Base-by-base conservation (phyloP, 2,888 invertebrate genomes). In the Acleris literana region DNA sequence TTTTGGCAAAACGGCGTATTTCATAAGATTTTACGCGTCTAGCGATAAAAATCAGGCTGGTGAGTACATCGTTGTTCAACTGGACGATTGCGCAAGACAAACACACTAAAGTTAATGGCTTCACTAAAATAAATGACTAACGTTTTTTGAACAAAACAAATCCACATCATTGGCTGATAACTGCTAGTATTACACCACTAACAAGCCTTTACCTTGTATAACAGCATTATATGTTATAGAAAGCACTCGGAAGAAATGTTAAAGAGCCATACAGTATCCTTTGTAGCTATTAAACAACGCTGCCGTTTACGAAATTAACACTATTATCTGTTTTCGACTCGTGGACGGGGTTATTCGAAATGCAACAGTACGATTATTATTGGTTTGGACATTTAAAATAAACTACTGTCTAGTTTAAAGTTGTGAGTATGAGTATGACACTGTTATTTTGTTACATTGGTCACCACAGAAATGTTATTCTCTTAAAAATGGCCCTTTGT, bases 301-400 rank as follows among this genome's bases (percentile, higher is more conserved):
- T 65, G 65, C 60, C 76, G 80, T 85, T 87, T 86, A 86, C 81
- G 76, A 84, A 86, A 87, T 88, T 86, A 88, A 83, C 83, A 79
- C 83, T 77, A 85, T 86, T 86, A 85, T 84, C 74, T 78, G 80
- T 74, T 78, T 80, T 75, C 74, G 76, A 77, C 73, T 70, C 71
- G n/a, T 51, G 71, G 74, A 73, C 58, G 63, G 52, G 49, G 57
- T 68, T 68, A 76, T 74, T 61, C 67, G 46, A 65, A 63, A 76
- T 46, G 17, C 46, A 44, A 44, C 11, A 44, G n/a, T 5, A 6
- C 44, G 6, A 1, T 1, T 44, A 44, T 44, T 2, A 5, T 3
- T 16, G n/a, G 6, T n/a, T 44, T 17, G 5, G 17, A 2, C 6
- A 17, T n/a, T 22, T 46, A 5, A n/a, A 44, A 44, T 48, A 43